phyloP scores from a whole-genome alignment of 1,140 invertebrate genomes.

The Drosophila paulistorum region DNA sequence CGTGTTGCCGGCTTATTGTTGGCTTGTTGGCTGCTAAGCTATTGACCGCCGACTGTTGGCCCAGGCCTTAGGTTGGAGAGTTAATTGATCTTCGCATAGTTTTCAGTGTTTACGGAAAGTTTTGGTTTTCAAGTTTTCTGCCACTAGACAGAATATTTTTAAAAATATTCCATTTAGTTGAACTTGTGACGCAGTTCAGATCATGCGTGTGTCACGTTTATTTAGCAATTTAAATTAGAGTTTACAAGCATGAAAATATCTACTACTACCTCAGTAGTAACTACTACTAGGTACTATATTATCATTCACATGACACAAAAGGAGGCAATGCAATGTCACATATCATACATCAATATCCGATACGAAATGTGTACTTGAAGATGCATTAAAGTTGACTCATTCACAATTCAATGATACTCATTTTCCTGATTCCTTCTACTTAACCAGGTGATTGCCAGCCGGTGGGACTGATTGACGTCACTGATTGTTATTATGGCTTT shows the following conservation, averaged over 20 bases:
- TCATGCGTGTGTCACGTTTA: slow-evolving; percentile 4
- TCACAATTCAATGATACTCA: slow-evolving; percentile 7
- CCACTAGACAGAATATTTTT: background rate
- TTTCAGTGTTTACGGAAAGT: slow-evolving; percentile 23
- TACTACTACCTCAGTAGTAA: no score
- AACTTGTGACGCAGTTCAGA: slow-evolving; percentile 18
- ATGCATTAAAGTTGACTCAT: slow-evolving; percentile 17
- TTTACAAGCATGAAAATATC: background rate
- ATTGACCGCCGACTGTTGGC: background rate
- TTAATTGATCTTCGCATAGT: slow-evolving; percentile 25
- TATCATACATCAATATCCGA: background rate
- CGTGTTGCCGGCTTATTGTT: slow-evolving; percentile 4
- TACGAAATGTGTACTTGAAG: background rate
- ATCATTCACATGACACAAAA: slow-evolving; percentile 6
- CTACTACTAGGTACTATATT: background rate
- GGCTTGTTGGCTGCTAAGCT: background rate
- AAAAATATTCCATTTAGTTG: slow-evolving; percentile 16
- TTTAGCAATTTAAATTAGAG: slow-evolving; percentile 13
- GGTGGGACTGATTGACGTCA: slow-evolving; percentile 90
- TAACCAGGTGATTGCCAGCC: slow-evolving; percentile 86
- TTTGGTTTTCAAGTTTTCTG: slow-evolving; percentile 18
- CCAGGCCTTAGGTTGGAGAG: slow-evolving; percentile 1
- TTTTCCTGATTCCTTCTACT: slow-evolving; percentile 24
- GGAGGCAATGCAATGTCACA: slow-evolving; percentile 2
- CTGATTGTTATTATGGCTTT: slow-evolving; percentile 92